Percentiles rank a stretch among this genome's conserved stretches.
Conservation (phyloP, 2,797 vertebrate species). For the Capromys pilorides region DNA sequence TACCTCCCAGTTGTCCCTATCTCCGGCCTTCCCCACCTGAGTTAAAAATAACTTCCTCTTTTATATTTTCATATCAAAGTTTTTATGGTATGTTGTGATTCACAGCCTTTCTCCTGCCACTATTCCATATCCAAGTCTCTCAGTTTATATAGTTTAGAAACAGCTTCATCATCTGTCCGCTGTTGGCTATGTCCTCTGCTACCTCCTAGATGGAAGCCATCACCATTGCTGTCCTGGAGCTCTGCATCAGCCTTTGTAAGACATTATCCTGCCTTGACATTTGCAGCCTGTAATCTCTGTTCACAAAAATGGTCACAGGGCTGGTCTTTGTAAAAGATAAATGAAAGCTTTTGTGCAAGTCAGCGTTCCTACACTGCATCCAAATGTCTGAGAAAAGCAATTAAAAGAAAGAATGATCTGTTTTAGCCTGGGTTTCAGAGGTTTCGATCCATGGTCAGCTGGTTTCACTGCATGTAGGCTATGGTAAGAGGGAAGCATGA, state of each 20-base stretch:
- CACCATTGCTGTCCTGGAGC: background rate
- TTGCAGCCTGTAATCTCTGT: background rate
- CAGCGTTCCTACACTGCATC: background rate
- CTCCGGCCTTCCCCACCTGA: background rate
- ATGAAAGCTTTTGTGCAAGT: background rate
- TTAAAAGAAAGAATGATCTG: background rate
- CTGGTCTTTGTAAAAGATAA: constrained; percentile 20
- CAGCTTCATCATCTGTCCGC: background rate
- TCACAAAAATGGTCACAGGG: constrained; percentile 46
- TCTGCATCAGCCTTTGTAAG: background rate
- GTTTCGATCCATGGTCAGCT: background rate
- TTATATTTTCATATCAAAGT: background rate
- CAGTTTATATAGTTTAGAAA: background rate
- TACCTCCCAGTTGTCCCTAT: background rate
- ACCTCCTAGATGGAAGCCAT: background rate
- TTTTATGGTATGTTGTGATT: background rate
- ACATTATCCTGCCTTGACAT: background rate
- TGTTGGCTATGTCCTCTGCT: background rate
- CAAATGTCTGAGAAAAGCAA: background rate
- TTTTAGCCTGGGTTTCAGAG: too few species aligned
- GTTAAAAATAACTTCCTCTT: background rate
- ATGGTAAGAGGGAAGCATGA: too few species aligned
- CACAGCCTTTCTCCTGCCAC: background rate
- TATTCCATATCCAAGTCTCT: background rate
- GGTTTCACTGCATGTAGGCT: background rate